Evolutionary conservation across 2,888 invertebrate genomes (phyloP), one percentile per base, ranked within the genome.

Genomic region (Atrina japonica): DNA sequence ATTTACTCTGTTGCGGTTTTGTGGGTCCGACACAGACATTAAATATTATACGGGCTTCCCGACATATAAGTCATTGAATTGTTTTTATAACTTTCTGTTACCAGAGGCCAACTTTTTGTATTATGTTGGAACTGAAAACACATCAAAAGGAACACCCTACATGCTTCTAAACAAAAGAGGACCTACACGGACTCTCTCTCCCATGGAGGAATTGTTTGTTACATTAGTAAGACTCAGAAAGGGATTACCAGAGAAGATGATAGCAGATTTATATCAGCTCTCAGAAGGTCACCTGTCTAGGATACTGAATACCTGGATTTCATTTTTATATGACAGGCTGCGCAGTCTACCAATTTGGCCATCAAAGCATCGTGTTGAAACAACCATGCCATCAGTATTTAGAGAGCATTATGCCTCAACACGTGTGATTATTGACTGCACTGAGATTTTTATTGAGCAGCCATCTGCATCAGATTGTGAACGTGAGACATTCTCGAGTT

Each of bases 91-190:
- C 40, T 23, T 66, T 21, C 50, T 71, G 6, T 50, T 53, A 35
- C 71, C 71, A 50, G 63, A 59, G 50, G 65, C 59, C 11, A 69
- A 69, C 29, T 63, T 69, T 21, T 25, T 63, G 9, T 69, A 69
- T 21, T 69, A 69, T 45, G 56, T 69, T 21, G 58, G 69, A 16
- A 53, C 69, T 1, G 69, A 61, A 1, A 69, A 69, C 27, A 69
- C 63, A 21, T n/a, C 45, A 61, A 5, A 25, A 5, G 56, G 56
- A 35, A 56, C 30, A 27, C 30, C 56, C 9, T 56, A 56, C 35
- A 29, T n/a, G 16, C 18, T 35, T 14, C 30, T 56, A 16, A 56
- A 56, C 9, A 52, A 52, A 25, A 18, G 23, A 23, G 52, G 25
- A 21, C 52, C 52, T 23, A 11, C 21, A 25, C 18, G 52, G 6